A percentile compares a stretch with the other conserved stretches of the same genome.
These are phyloP conservation scores for Gobiocypris rarus DNA, from an alignment of 2,113 vertebrate species.

Conservation along the genomic window DNA sequence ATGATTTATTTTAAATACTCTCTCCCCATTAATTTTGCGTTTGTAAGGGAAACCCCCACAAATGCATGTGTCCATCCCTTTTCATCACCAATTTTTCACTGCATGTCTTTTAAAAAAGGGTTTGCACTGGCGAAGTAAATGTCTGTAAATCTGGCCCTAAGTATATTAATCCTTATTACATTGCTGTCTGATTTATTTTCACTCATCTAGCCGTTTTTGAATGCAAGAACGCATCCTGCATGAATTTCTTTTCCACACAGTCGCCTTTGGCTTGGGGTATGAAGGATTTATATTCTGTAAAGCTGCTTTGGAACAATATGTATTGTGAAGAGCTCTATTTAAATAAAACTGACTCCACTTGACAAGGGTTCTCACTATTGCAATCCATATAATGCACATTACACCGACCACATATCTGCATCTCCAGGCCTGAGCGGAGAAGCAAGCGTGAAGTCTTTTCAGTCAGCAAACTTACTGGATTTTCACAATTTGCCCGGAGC, in stretches of 20 bases:
- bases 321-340: background rate
- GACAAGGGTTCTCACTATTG: background rate
- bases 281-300: background rate
- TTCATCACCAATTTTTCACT: too few relatives aligned
- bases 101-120: too few relatives aligned
- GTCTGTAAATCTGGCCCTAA: too few relatives aligned
- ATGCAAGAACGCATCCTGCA: background rate
- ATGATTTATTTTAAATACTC: too few relatives aligned
- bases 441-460: conserved; percentile 13
- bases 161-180: background rate
- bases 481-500: conserved; percentile 41
- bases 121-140: too few relatives aligned
- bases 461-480: conserved; percentile 17
- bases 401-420: background rate
- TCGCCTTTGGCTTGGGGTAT: background rate
- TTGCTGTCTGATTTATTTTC: background rate
- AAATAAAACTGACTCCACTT: conserved; percentile 14
- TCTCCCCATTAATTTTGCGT: too few relatives aligned
- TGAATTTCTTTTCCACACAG: background rate
- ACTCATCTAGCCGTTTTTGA: background rate
- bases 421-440: conserved; percentile 4
- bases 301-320: conserved; percentile 2
- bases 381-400: background rate
- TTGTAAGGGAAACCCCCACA: too few relatives aligned
- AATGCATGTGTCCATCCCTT: too few relatives aligned